These are phyloP conservation scores for Macroglossus sobrinus DNA, from an alignment of 2,113 vertebrate genomes.

Conservation along the genomic window DNA sequence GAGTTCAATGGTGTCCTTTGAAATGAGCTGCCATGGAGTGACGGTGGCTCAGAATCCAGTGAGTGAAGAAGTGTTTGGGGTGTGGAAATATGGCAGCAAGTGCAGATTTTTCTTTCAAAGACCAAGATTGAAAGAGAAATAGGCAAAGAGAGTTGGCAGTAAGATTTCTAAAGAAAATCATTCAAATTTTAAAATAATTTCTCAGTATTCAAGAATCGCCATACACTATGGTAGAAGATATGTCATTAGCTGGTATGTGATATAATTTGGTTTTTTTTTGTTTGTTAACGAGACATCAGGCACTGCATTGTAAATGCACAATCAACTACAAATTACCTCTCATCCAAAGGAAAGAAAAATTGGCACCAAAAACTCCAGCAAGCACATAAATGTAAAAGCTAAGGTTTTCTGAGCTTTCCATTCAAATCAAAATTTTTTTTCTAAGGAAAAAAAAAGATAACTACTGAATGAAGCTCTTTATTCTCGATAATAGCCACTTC, in stretches of 20 bases:
- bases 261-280: constrained; percentile 11
- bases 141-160: background rate
- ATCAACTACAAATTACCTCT: constrained; percentile 48
- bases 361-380: background rate
- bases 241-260: background rate
- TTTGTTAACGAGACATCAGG: constrained; percentile 22
- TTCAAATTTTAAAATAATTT: constrained; percentile 32
- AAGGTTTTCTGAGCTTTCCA: constrained; percentile 26
- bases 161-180: constrained; percentile 29
- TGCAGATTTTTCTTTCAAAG: background rate
- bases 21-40: background rate
- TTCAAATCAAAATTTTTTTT: constrained; percentile 9
- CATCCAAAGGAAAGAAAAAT: constrained; percentile 33
- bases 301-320: constrained; percentile 25
- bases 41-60: background rate
- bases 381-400: constrained; percentile 1
- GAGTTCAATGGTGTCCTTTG: background rate
- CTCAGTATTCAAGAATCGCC: background rate
- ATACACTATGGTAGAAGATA: background rate
- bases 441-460: background rate
- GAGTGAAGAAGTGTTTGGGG: background rate
- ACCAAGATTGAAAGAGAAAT: background rate
- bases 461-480: background rate
- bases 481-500: constrained; percentile 17
- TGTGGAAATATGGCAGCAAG: background rate